Base-by-base conservation (phyloP, 2,888 invertebrate genomes). In the Scotopteryx bipunctaria region DNA sequence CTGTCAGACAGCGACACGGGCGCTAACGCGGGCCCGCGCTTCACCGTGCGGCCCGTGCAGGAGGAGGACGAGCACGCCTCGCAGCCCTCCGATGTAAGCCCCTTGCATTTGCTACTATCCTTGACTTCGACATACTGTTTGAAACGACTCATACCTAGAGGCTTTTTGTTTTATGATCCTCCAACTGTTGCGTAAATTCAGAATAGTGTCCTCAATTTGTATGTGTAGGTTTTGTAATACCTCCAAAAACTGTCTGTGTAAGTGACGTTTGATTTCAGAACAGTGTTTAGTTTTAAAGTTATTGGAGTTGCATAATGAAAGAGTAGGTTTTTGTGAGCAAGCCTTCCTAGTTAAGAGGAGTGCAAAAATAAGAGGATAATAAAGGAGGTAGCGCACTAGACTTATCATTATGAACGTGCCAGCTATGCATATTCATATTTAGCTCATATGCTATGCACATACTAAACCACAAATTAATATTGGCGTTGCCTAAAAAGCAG, bases 11-110 rank as follows among this genome's bases (percentile, higher is more conserved):
- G 87, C 70, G 90, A 90, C 73, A 87, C 89, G 42, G 88, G 86
- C 59, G 83, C 43, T 3, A 8, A 8, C 15, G 43, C 73, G 57
- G 81, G 81, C 66, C 78, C 86, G 66, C 94, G 94, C 69, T 94
- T 94, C 81, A 91, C 92, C 72, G 94, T 94, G 61, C 91, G 94
- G 52, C 93, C 94, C 13, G 91, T 93, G 42, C 93, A 94, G 59
- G 94, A 94, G 83, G 94, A 94, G 69, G 93, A 93, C 65, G 93
- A 94, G 73, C 87, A 81, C 49, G 78, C 76, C 65, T 91, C 92
- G 46, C 84, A 83, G 69, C 80, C 82, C 77, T 86, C 89, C 74
- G 85, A 89, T 60, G 90, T 90, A 89, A 90, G 90, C 80, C 58
- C 62, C 66, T 58, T 61, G 59, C 50, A 53, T 32, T 44, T 29